These are phyloP conservation scores for Enteromius unitaeniatus DNA, from an alignment of 2,797 vertebrate species.

Conservation along the genomic window DNA sequence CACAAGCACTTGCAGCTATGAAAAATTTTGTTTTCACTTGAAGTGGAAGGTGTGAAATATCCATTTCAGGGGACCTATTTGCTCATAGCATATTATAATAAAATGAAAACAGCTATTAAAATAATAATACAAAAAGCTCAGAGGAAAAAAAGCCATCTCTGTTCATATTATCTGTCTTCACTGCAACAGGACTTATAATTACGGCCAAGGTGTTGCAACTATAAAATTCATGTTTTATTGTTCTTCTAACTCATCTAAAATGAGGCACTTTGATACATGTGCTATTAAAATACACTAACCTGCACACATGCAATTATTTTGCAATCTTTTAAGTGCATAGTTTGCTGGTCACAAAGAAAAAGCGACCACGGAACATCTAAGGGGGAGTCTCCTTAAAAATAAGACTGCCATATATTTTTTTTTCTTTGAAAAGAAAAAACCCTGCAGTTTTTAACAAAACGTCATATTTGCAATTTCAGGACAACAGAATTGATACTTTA, in stretches of 20 bases:
- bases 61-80: background rate
- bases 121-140: slow-evolving; percentile 11
- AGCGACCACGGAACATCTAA: background rate
- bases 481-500: background rate
- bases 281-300: slow-evolving; percentile 24
- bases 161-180: background rate
- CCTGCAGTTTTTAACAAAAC: slow-evolving; percentile 5
- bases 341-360: slow-evolving; percentile 22
- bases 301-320: slow-evolving; percentile 27
- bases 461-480: background rate
- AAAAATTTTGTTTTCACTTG: slow-evolving; percentile 21
- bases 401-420: background rate
- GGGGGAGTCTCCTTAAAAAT: background rate
- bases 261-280: slow-evolving; percentile 11
- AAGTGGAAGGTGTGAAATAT: slow-evolving; percentile 18
- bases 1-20: slow-evolving; percentile 18
- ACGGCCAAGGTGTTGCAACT: background rate
- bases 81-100: slow-evolving; percentile 10
- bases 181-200: background rate
- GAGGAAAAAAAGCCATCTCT: slow-evolving; percentile 7
- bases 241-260: background rate
- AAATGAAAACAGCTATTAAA: slow-evolving; percentile 37
- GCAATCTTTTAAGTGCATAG: background rate
- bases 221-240: slow-evolving; percentile 18
- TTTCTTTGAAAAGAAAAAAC: background rate